Evolutionary conservation across 2,113 vertebrate genomes (phyloP), one percentile per base, ranked within the genome.

Genomic region (Gobiocypris rarus): DNA sequence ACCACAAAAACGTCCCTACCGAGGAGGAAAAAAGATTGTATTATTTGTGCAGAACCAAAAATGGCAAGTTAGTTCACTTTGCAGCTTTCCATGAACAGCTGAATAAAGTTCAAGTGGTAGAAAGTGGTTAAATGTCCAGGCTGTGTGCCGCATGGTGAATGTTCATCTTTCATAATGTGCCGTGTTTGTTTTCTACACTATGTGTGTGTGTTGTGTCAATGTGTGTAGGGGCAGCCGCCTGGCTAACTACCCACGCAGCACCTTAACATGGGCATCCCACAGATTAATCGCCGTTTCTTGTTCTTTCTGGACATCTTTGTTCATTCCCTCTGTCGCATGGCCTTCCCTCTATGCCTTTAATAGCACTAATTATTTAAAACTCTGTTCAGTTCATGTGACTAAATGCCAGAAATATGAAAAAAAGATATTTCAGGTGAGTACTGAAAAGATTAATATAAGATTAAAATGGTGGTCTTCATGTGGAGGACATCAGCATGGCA

Each of bases 181-280:
- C 1, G 9, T 75, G 50, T n/a, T 75, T 54, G 74, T 56, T 84
- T 81, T 75, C 31, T 81, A 52, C 2, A 52, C 15, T 83, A 14
- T 83, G 31, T 63, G 28, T 84, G 77, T 83, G 70, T 45, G 14
- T 43, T 24, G 59, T 58, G 31, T 70, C 4, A 59, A 9, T 83
- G 52, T 38, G 54, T 65, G 43, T 14, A 17, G 15, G 28, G 43
- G 63, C 69, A 74, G 50, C 59, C 54, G 34, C 58, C 63, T 58
- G 14, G 61, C 73, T 56, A 82, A 61, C 76, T 43, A 69, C 15
- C 75, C 59, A 34, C 41, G 19, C 75, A 28, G 70, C 81, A 65
- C 71, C 78, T 50, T 65, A 76, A 81, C 78, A 77, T 69, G n/a
- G 75, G 56, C 75, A 28, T 78, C 84, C 81, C 78, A 54, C 84